Conservation (phyloP, 1,140 invertebrate genomes). For the Diabrotica virgifera region DNA sequence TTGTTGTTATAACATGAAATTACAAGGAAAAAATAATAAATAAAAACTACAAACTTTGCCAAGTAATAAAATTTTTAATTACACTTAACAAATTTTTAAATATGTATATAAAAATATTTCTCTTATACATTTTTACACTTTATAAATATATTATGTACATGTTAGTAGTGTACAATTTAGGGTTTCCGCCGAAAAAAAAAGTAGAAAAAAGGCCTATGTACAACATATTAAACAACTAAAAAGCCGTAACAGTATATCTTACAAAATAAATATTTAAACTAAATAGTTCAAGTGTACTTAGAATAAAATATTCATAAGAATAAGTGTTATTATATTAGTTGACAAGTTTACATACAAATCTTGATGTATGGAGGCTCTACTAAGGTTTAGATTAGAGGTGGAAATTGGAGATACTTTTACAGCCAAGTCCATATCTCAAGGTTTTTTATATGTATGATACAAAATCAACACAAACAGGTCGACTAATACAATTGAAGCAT, state of each 20-base stretch:
- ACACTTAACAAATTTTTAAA: conserved; percentile 24
- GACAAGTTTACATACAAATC: too few relatives aligned
- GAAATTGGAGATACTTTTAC: too few relatives aligned
- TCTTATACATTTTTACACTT: conserved; percentile 20
- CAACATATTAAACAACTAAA: background rate
- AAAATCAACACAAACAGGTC: too few relatives aligned
- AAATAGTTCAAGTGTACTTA: background rate
- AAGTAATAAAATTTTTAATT: conserved; percentile 27
- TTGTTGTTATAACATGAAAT: too few relatives aligned
- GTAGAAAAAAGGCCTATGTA: conserved; percentile 8
- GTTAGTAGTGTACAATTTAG: conserved; percentile 8
- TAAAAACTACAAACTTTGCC: conserved; percentile 2
- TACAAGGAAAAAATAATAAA: too few relatives aligned
- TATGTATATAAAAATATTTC: conserved; percentile 26
- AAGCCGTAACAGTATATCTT: background rate
- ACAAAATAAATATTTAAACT: background rate
- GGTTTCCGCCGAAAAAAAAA: background rate
- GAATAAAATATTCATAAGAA: background rate
- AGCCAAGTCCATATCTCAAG: too few relatives aligned
- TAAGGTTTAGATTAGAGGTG: too few relatives aligned
- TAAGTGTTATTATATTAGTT: too few relatives aligned
- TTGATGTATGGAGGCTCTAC: too few relatives aligned
- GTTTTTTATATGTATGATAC: too few relatives aligned
- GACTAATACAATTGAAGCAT: too few relatives aligned
- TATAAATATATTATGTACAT: conserved; percentile 24